Evolutionary conservation across 2,888 invertebrate species (phyloP), one percentile per base, ranked within the genome.

Genomic region (Prostheceraeus crozeri): DNA sequence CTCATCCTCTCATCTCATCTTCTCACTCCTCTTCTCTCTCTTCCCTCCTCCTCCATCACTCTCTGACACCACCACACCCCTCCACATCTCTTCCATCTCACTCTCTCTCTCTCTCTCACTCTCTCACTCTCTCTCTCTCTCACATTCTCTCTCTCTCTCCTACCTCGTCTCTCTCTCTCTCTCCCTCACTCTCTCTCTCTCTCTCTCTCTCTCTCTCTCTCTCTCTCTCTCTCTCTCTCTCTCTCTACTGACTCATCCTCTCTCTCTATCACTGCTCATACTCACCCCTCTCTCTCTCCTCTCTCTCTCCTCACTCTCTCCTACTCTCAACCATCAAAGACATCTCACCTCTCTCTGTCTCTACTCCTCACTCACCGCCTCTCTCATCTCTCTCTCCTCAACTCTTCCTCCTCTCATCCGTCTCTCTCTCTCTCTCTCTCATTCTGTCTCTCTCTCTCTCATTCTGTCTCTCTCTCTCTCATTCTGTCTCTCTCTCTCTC

Each of bases 191-290:
- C 52, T 52, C 33, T 52, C 52, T 35, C 52, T 31, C 33, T 52
- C 52, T 52, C 52, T 52, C 33, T 52, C 52, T 52, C 33, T 52
- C 52, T 52, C 31, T 31, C 52, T 31, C 52, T 31, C 33, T 52
- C 19, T 35, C n/a, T 31, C 33, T 35, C 35, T 52, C 33, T 33
- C 35, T 31, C 19, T 31, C 19, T 19, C n/a, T 19, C 52, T 35
- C 19, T 52, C 52, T 21, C 52, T 35, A 10, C 23, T 52, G 31
- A 31, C 52, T 52, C 52, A 11, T 14, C 31, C 52, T n/a, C 35
- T 21, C 52, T 52, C 52, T 35, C 35, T 21, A 21, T 52, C 35
- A 31, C 52, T 45, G 10, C n/a, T n/a, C n/a, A n/a, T n/a, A n/a
- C n/a, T n/a, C n/a, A n/a, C n/a, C 33, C 14, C 45, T 45, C 14